phyloP scores from a whole-genome alignment of 2,797 vertebrate species.

The Gila robusta region DNA sequence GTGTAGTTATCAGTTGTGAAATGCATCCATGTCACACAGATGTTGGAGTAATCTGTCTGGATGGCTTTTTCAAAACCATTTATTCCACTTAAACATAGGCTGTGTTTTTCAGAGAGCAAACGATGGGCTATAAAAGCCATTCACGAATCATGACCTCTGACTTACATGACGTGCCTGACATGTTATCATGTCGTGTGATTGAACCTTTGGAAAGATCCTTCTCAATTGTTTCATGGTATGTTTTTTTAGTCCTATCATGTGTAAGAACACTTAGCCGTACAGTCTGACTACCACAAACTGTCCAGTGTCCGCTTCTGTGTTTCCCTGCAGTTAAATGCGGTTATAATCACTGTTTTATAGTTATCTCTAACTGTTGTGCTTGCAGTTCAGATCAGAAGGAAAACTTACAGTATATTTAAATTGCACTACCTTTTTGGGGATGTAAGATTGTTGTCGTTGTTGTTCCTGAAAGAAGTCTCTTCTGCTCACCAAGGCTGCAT shows the following conservation, averaged over 20 bases:
- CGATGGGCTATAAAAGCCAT: conserved; percentile 71
- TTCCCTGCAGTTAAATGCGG: not conserved
- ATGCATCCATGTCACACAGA: conserved; percentile 54
- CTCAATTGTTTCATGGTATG: not conserved
- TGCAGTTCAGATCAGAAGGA: not conserved
- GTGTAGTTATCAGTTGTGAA: conserved; percentile 53
- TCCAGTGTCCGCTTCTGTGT: not conserved
- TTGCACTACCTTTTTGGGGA: not conserved
- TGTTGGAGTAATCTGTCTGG: conserved; percentile 68
- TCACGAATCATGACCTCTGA: conserved; percentile 54
- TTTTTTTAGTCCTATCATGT: conserved; percentile 1
- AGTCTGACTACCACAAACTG: not conserved
- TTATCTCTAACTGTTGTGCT: not conserved
- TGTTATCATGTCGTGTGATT: not conserved
- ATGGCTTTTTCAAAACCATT: conserved; percentile 76
- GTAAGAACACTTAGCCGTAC: not conserved
- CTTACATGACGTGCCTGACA: not conserved
- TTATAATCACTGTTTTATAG: not conserved
- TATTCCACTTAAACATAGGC: conserved; percentile 73
- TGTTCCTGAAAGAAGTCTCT: not conserved
- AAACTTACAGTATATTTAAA: not conserved
- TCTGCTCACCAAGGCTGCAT: not conserved
- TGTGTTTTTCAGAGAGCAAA: conserved; percentile 73
- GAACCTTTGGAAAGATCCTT: not conserved
- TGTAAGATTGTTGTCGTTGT: not conserved